Evolutionary conservation across 2,113 vertebrate species (phyloP), one percentile per base, ranked within the genome.

Genomic region (Peromyscus maniculatus): DNA sequence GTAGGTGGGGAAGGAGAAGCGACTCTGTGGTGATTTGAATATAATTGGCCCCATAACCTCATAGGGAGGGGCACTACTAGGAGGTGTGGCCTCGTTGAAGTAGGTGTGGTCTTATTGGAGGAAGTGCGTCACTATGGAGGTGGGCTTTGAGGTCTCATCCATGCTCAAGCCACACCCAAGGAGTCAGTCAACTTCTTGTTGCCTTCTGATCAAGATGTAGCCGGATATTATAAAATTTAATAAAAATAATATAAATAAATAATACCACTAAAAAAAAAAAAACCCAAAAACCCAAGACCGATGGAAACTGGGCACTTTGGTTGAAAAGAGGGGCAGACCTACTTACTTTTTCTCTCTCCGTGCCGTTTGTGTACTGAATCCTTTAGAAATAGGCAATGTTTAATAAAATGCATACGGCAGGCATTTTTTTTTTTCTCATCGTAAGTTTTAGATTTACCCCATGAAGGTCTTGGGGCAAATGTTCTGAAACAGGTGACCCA

Each of bases 401-500:
- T 52, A 79, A 79, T 21, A 77, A 28, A 75, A 49, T 17, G 36
- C 13, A 22, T 43, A 83, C 49, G 62, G 16, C 24, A 72, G 43
- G 17, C 43, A 17, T 95, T 92, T 91, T 7, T 10, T 7, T 10
- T 93, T 11, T 90, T 3, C 72, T 43, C 31, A 49, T 8, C 74
- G 55, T 39, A 80, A 72, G 17, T 90, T 96, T 91, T 87, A 11
- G 75, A 49, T 91, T 78, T 90, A 91, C 2, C 39, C 16, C 39
- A 46, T 55, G 79, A 59, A 94, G 52, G 11, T 39, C 28, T 80
- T 86, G 77, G 46, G 6, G 21, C 26, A 71, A 79, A 91, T 95
- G 13, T 91, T 93, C 79, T 88, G 71, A 33, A 88, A 59, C 95
- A 93, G 93, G 4, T 87, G 39, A 86, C 33, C 13, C 77, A 77